Evolutionary conservation across 2,797 vertebrate species (phyloP), one percentile per base, ranked within the genome.

Genomic region (Typhlichthys eigenmanni): DNA sequence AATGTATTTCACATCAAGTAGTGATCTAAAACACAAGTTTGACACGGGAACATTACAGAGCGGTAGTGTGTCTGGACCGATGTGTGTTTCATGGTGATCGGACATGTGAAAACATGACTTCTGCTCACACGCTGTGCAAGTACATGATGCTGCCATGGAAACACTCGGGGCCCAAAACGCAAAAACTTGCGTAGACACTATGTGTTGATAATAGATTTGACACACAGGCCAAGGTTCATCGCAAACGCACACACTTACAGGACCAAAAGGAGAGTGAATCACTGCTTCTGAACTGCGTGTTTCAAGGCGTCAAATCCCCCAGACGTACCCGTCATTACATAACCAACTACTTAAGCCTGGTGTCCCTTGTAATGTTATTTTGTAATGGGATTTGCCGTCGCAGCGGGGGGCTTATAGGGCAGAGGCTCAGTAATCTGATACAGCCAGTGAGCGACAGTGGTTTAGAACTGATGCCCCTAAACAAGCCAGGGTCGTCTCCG

Each of bases 391-490:
- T 83, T 84, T 75, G 58, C 24, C 72, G 72, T 62, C 74, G 74
- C 57, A 74, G 83, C 72, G 76, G 69, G 74, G 64, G 76, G 67
- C 54, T 75, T 80, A 69, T 4, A 51, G 58, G 70, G 80, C 43
- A 0, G n/a, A 57, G 34, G 55, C 16, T 43, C 55, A 43, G 60
- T 86, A 80, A 90, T 87, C 85, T 84, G 85, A 89, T 83, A 63
- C 66, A 82, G 80, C 74, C 71, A 32, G 58, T 55, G 63, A 75
- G 85, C 74, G 34, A 38, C 62, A 79, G 79, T 85, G 75, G 76
- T 82, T 87, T 82, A 85, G 82, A 85, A 83, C 89, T 82, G 62
- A 89, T 89, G 75, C 50, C 59, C 47, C 74, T 50, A 4, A 72
- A 13, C 52, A 61, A 64, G 63, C 67, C 65, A 6, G 13, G 43